These are phyloP conservation scores for Andricus grossulariae DNA, from an alignment of 1,140 invertebrate genomes.

Conservation along the genomic window DNA sequence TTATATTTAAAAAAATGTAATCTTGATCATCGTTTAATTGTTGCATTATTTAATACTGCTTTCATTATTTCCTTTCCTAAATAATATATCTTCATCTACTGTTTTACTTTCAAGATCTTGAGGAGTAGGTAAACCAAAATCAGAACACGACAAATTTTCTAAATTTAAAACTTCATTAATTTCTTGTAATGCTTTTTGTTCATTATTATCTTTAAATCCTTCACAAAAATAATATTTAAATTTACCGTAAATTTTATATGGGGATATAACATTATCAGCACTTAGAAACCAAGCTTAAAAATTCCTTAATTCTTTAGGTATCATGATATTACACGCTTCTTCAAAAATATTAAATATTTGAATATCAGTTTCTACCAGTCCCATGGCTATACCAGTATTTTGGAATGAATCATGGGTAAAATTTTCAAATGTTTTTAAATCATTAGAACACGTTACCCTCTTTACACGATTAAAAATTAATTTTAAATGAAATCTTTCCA, in stretches of 20 bases:
- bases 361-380: background rate
- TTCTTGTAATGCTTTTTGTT: background rate
- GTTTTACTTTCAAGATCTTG: too few species aligned
- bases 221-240: constrained; percentile 12
- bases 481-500: background rate
- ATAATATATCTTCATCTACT: too few species aligned
- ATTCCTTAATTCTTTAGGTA: constrained; percentile 11
- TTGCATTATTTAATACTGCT: too few species aligned
- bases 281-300: background rate
- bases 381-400: too few species aligned
- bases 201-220: background rate
- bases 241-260: background rate
- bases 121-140: too few species aligned
- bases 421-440: background rate
- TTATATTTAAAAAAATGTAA: too few species aligned
- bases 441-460: background rate
- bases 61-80: too few species aligned
- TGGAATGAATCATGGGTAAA: background rate
- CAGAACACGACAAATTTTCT: too few species aligned
- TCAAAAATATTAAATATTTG: too few species aligned
- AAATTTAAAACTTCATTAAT: too few species aligned
- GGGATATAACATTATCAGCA: background rate
- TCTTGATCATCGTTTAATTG: too few species aligned
- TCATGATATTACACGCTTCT: constrained; percentile 10
- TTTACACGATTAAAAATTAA: constrained; percentile 3